Percentiles rank a stretch among this genome's conserved stretches.
Evolutionary conservation across 2,888 invertebrate genomes (phyloP).

Genomic region (Drosophila nigritarsus): DNA sequence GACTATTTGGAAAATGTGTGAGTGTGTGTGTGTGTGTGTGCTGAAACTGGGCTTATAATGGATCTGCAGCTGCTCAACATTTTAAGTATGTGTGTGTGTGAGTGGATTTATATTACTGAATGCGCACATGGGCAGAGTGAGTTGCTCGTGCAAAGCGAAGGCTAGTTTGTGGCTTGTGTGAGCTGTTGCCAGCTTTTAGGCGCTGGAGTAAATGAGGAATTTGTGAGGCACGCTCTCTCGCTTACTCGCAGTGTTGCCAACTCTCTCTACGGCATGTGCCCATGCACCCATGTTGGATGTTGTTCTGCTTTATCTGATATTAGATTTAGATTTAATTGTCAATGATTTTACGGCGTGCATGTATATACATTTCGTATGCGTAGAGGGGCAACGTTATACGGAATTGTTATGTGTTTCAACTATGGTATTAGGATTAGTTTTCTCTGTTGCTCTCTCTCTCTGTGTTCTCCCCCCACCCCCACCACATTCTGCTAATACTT

Average conservation of each 20-base stretch:
- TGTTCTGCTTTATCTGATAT: conserved; percentile 10
- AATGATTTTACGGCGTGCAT: conserved; percentile 32
- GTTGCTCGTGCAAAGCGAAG: conserved; percentile 20
- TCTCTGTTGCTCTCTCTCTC: conserved; percentile 13
- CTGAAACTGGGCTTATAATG: conserved; percentile 6
- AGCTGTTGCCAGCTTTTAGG: conserved; percentile 44
- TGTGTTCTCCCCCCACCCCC: neutral
- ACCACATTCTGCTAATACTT: conserved; percentile 1
- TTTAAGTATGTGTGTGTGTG: neutral
- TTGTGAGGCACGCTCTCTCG: conserved; percentile 1
- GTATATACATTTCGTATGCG: conserved; percentile 45
- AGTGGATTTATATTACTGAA: neutral
- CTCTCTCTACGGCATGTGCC: conserved; percentile 32
- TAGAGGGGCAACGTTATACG: conserved; percentile 36
- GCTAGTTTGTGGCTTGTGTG: neutral
- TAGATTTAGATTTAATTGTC: conserved; percentile 10
- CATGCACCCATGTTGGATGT: conserved; percentile 18
- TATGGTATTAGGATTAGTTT: conserved; percentile 14
- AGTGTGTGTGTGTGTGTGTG: neutral
- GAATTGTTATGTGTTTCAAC: conserved; percentile 25
- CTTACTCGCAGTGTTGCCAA: conserved; percentile 21
- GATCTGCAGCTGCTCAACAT: neutral
- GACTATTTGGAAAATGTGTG: conserved; percentile 47
- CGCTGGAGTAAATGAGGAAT: conserved; percentile 21
- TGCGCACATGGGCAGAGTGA: conserved; percentile 20